These are phyloP conservation scores for Dusona sp. DNA, from an alignment of 2,888 invertebrate genomes.

Conservation along the genomic window DNA sequence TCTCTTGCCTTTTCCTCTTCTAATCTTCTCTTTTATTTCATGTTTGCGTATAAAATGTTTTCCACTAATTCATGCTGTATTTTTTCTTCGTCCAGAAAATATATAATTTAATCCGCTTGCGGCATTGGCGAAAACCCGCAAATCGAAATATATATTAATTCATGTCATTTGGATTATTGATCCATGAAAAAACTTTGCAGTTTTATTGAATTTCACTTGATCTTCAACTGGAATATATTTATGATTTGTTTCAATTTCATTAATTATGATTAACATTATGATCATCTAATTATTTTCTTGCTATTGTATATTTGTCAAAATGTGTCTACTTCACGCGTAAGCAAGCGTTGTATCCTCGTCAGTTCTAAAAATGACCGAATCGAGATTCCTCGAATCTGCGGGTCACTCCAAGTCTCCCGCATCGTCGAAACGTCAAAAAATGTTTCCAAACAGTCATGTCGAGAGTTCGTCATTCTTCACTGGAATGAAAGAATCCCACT, in stretches of 20 bases:
- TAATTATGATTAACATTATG: not conserved
- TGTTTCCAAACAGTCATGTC: not conserved
- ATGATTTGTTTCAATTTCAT: not conserved
- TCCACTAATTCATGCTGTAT: not conserved
- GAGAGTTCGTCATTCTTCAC: not conserved
- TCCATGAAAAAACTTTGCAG: not conserved
- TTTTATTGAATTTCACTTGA: not conserved
- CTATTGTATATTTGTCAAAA: not conserved
- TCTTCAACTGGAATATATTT: too few relatives aligned
- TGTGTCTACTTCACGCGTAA: not conserved
- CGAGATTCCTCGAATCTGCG: constrained; percentile 74
- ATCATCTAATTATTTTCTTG: not conserved
- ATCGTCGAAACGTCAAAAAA: constrained; percentile 73
- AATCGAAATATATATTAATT: too few relatives aligned
- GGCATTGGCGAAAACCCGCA: not conserved
- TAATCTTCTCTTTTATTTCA: constrained; percentile 3
- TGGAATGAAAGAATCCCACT: not conserved
- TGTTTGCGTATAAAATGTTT: not conserved
- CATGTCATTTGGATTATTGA: too few relatives aligned
- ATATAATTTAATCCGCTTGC: not conserved
- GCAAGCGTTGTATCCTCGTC: not conserved
- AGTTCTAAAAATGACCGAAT: constrained; percentile 43
- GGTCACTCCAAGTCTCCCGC: constrained; percentile 82
- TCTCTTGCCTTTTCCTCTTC: not conserved
- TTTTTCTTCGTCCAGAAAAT: not conserved